Evolutionary conservation across 2,888 invertebrate species (phyloP).

Genomic region (Hedya salicella): DNA sequence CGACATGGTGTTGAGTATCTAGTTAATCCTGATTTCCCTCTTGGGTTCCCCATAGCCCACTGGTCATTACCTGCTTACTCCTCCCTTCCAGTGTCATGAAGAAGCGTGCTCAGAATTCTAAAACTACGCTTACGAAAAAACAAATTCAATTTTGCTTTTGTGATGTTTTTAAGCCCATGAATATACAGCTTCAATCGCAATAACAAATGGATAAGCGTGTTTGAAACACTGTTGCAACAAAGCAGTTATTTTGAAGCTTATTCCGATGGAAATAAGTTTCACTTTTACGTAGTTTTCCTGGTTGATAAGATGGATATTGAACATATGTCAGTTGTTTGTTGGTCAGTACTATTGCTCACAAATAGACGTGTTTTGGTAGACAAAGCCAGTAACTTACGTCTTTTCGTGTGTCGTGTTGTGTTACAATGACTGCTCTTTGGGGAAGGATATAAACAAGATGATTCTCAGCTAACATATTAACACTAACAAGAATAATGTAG

Average conservation of each 20-base stretch:
- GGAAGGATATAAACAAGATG: slow-evolving; percentile 60
- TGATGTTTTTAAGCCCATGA: slow-evolving; percentile 1
- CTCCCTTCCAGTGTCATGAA: slow-evolving; percentile 61
- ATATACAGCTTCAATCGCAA: not conserved
- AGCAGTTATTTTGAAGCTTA: slow-evolving; percentile 7
- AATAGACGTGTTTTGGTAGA: not conserved
- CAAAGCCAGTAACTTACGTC: not conserved
- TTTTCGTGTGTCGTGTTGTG: not conserved
- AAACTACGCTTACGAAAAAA: slow-evolving; percentile 61
- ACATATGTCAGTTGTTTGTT: slow-evolving; percentile 37
- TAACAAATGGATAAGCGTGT: not conserved
- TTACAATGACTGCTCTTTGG: slow-evolving; percentile 62
- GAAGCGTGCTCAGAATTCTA: slow-evolving; percentile 63
- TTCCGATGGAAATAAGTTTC: slow-evolving; percentile 43
- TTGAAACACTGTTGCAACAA: not conserved
- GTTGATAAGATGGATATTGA: slow-evolving; percentile 46
- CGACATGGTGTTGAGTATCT: too few species aligned
- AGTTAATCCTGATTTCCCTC: slow-evolving; percentile 29
- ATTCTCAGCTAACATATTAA: slow-evolving; percentile 49
- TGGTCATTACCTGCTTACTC: slow-evolving; percentile 54
- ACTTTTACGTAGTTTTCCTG: slow-evolving; percentile 41
- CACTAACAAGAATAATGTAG: slow-evolving; percentile 9
- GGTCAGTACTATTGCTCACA: not conserved
- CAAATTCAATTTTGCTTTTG: slow-evolving; percentile 47
- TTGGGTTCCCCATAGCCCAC: slow-evolving; percentile 36